A percentile compares a stretch with the other conserved stretches of the same genome.
Conservation (phyloP, 1,140 invertebrate species). For the Ips typographus region DNA sequence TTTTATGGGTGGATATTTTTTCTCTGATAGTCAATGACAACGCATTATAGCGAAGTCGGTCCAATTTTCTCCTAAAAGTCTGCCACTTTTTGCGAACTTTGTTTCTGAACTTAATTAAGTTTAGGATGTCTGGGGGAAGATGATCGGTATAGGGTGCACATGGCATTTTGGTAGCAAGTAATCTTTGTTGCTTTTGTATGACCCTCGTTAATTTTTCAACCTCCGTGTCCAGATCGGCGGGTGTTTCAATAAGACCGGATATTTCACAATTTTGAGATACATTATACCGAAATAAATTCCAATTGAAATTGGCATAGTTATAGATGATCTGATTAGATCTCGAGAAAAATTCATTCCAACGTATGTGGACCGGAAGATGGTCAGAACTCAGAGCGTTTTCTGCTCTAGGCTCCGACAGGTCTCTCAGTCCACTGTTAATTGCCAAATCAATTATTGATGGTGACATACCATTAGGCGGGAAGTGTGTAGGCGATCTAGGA, state of each 20-base stretch:
- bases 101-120: conserved; percentile 1
- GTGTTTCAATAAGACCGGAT: neutral
- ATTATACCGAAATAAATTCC: neutral
- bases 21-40: neutral
- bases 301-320: neutral
- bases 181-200: neutral
- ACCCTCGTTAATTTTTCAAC: neutral
- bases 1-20: conserved; percentile 3
- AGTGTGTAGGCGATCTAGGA: neutral
- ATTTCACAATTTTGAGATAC: conserved; percentile 4
- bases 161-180: neutral
- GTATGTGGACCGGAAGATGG: neutral
- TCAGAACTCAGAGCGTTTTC: conserved; percentile 4
- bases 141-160: neutral
- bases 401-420: neutral
- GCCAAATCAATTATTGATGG: conserved; percentile 2
- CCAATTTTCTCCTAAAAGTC: neutral
- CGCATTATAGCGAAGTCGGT: neutral
- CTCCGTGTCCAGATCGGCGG: neutral
- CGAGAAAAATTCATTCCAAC: neutral
- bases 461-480: neutral
- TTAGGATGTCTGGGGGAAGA: neutral
- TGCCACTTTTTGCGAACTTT: conserved; percentile 8
- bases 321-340: neutral
- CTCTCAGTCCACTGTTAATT: neutral